A percentile compares a stretch with the other conserved stretches of the same genome.
These are phyloP conservation scores for Eurytoma californica DNA, from an alignment of 2,888 invertebrate species.

Conservation along the genomic window DNA sequence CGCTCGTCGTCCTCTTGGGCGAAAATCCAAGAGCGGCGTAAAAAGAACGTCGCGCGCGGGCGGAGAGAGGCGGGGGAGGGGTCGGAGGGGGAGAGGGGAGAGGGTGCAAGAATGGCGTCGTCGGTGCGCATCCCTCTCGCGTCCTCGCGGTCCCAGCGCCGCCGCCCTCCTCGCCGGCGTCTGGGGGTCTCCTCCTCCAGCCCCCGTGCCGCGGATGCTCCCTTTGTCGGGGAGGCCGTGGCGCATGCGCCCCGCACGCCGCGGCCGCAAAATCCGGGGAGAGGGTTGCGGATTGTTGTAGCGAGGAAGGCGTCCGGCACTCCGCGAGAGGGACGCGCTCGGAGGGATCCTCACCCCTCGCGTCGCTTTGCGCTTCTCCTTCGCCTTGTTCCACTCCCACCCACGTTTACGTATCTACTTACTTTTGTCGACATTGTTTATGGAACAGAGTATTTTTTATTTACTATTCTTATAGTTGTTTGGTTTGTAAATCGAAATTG, in stretches of 20 bases:
- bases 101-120: conserved; percentile 66
- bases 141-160: conserved; percentile 56
- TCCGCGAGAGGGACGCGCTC: too few species aligned
- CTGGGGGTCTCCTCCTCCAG: neutral
- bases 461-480: too few species aligned
- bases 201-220: conserved; percentile 20
- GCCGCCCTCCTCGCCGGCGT: conserved; percentile 26
- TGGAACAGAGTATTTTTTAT: too few species aligned
- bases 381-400: too few species aligned
- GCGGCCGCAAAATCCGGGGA: neutral
- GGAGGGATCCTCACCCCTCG: too few species aligned
- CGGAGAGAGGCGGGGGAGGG: neutral
- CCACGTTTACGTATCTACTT: too few species aligned
- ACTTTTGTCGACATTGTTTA: too few species aligned
- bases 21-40: neutral
- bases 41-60: neutral
- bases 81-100: neutral
- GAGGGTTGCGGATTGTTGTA: too few species aligned
- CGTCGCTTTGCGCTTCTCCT: too few species aligned
- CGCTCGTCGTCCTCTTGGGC: neutral
- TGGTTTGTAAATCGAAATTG: too few species aligned
- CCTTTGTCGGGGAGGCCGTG: conserved; percentile 27
- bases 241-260: conserved; percentile 33
- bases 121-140: conserved; percentile 64
- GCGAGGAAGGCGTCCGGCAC: too few species aligned